Evolutionary conservation across 2,888 invertebrate genomes (phyloP), one percentile per base, ranked within the genome.

Genomic region (Lycia hirtaria): DNA sequence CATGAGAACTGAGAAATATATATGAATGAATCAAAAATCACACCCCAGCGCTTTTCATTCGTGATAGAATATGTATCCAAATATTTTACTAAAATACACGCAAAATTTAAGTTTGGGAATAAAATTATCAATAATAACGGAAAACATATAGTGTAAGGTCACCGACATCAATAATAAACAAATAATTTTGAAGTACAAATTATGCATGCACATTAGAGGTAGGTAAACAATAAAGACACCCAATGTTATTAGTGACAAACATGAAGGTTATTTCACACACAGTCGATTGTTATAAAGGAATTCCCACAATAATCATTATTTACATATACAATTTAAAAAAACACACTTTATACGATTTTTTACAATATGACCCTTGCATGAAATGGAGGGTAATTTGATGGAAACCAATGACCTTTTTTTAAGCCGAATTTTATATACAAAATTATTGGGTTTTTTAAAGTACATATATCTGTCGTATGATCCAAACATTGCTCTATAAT

Each of bases 181-280:
- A 40, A 40, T 50, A 43, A 28, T 19, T 28, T 38, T 45, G 17
- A 17, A 10, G 5, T 33, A 49, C 7, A 19, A 43, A 17, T 15
- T 44, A 51, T 53, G 54, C 82, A 81, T 80, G 78, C 79, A 75
- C 53, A 5, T 66, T 54, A 69, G 49, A 64, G 64, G 68, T 26
- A 4, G 5, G 60, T 68, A 61, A 65, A 65, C 62, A 48, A 67
- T 45, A 56, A 62, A 69, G 62, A 65, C 62, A 71, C 73, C 69
- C 60, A 72, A 56, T 63, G 61, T 71, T 47, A 81, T 84, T 85
- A 85, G 85, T 83, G 72, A 84, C 77, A 79, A 66, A 71, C 68
- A 68, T 65, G 71, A 68, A 62, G 66, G 69, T 78, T 81, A 78
- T 73, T 77, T 62, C 68, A 68, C 60, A 75, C 64, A 67, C 64